Conservation (phyloP, 2,797 vertebrate species). For the Syncerus caffer region DNA sequence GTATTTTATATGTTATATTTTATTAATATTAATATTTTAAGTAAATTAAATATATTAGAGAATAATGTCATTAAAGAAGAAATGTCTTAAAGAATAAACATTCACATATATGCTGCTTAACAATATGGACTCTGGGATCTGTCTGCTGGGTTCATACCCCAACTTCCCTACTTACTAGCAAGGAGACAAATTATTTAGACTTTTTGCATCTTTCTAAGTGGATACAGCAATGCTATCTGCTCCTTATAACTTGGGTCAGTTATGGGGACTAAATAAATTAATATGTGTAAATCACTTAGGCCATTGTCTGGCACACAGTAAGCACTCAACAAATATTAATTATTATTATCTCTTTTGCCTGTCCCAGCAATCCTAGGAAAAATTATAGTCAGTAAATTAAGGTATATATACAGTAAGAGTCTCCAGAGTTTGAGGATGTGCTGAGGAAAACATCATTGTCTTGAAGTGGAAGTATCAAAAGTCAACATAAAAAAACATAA, state of each 20-base stretch:
- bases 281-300: not conserved
- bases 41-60: not conserved
- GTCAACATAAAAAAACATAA: not conserved
- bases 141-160: not conserved
- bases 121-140: not conserved
- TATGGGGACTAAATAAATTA: conserved; percentile 1
- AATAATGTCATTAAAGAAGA: not conserved
- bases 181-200: not conserved
- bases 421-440: not conserved
- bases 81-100: not conserved
- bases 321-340: not conserved
- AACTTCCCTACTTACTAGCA: not conserved
- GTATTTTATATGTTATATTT: not conserved
- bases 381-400: not conserved
- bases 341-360: not conserved
- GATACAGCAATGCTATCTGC: not conserved
- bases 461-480: not conserved
- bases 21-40: not conserved
- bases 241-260: not conserved
- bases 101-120: not conserved
- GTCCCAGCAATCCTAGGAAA: not conserved
- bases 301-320: not conserved
- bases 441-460: not conserved
- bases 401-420: not conserved
- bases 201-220: not conserved